Evolutionary conservation across 2,888 invertebrate species (phyloP), one percentile per base, ranked within the genome.

Genomic region (Helleia helle): DNA sequence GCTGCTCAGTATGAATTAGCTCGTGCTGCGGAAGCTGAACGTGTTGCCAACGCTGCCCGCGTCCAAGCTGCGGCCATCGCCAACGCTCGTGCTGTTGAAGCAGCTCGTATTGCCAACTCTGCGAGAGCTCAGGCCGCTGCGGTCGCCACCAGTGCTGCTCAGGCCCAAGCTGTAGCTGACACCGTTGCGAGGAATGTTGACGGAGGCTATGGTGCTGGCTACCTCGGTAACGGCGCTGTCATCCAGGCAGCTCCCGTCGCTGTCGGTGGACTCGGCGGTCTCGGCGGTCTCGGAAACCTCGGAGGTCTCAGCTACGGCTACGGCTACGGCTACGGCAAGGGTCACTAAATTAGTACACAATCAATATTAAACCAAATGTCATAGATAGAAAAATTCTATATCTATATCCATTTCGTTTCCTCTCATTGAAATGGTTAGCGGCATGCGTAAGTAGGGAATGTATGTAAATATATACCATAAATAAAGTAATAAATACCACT

Each of bases 31-130:
- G 70, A 77, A 47, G 65, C 69, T 9, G 74, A 77, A 39, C 71
- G 81, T 6, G 50, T 71, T 7, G 83, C 81, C 5, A 75, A 79
- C 44, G 77, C 79, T 5, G 83, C 81, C 5, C 79, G 81, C 30
- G 70, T 71, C 5, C 80, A 81, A 44, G 83, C 81, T 27, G 64
- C 79, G 40, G 75, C 77, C 9, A 77, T 80, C 49, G 71, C 79
- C 15, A 81, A 83, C 58, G 65, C 77, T 5, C 74, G 83, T 26
- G 76, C 80, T 4, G 65, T 76, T 1, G 83, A 83, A 50, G 83
- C 83, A 0, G 67, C 77, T 1, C 76, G 80, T 24, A 81, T 83
- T 39, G 83, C 83, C 2, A 76, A 80, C 45, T 65, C 70, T 2
- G 71, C 70, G 0, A 55, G 71, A 27, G 65, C 70, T 1, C 71